Percentiles rank a stretch among this genome's conserved stretches.
phyloP scores from a whole-genome alignment of 2,113 vertebrate genomes.

The Sapajus apella region DNA sequence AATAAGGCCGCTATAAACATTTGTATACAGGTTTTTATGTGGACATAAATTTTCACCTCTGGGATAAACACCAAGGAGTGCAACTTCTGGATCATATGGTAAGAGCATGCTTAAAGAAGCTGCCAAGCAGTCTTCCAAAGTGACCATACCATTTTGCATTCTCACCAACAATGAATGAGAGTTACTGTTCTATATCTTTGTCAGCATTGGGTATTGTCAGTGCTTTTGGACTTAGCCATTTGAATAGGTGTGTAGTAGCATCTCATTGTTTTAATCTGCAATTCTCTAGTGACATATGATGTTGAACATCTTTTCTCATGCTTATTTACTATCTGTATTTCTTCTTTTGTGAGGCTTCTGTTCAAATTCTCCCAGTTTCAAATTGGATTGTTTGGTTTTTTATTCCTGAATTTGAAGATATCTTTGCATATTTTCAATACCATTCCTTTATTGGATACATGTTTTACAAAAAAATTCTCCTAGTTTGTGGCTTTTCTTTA shows the following conservation, averaged over 20 bases:
- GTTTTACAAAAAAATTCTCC: not conserved
- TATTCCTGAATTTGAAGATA: not conserved
- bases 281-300: not conserved
- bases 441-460: not conserved
- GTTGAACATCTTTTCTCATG: not conserved
- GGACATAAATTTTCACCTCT: not conserved
- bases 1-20: not conserved
- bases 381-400: not conserved
- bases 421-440: not conserved
- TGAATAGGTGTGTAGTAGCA: not conserved
- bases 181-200: not conserved
- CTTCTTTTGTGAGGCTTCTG: not conserved
- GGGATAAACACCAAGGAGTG: not conserved
- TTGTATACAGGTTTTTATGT: not conserved
- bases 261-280: not conserved
- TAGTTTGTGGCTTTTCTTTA: not conserved
- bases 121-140: not conserved
- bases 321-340: not conserved
- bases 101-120: not conserved
- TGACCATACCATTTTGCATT: not conserved
- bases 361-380: not conserved
- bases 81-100: not conserved
- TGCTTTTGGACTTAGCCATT: not conserved
- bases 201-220: not conserved
- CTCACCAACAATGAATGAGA: not conserved